A percentile compares a stretch with the other conserved stretches of the same genome.
These are phyloP conservation scores for Venusia cambrica DNA, from an alignment of 2,888 invertebrate genomes.

Conservation along the genomic window DNA sequence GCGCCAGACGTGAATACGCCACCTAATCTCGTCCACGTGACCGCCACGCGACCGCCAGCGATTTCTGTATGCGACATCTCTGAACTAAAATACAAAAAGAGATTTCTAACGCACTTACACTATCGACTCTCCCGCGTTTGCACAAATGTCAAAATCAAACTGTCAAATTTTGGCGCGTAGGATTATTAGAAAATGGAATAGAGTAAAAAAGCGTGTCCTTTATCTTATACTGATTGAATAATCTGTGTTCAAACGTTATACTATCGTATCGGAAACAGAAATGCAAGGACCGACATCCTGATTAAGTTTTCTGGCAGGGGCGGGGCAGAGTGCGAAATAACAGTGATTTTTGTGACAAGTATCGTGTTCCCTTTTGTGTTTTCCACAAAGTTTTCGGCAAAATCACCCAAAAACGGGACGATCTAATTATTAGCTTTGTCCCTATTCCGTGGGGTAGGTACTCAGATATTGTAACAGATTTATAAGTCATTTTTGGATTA, in stretches of 20 bases:
- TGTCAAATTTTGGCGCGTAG: constrained; percentile 48
- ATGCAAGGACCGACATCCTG: constrained; percentile 68
- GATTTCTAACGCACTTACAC: constrained; percentile 43
- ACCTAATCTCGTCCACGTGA: constrained; percentile 75
- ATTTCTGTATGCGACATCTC: constrained; percentile 71
- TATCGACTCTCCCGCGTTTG: constrained; percentile 36
- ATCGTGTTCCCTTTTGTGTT: constrained; percentile 62
- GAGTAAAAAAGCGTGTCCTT: constrained; percentile 74
- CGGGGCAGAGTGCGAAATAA: constrained; percentile 66
- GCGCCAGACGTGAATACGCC: constrained; percentile 69
- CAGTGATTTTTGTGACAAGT: constrained; percentile 73
- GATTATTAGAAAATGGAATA: constrained; percentile 35
- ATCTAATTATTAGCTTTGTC: constrained; percentile 75
- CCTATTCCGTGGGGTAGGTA: constrained; percentile 39
- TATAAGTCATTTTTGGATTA: constrained; percentile 52
- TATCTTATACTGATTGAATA: constrained; percentile 82
- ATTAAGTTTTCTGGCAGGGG: constrained; percentile 72
- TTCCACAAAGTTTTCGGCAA: constrained; percentile 59
- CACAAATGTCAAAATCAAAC: constrained; percentile 43
- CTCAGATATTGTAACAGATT: constrained; percentile 52
- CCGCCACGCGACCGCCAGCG: constrained; percentile 71
- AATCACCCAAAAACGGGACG: constrained; percentile 64
- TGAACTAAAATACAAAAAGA: constrained; percentile 42
- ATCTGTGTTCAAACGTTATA: constrained; percentile 78
- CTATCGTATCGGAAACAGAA: constrained; percentile 79